Conservation (phyloP, 2,113 vertebrate genomes). For the Micronisus gabar region DNA sequence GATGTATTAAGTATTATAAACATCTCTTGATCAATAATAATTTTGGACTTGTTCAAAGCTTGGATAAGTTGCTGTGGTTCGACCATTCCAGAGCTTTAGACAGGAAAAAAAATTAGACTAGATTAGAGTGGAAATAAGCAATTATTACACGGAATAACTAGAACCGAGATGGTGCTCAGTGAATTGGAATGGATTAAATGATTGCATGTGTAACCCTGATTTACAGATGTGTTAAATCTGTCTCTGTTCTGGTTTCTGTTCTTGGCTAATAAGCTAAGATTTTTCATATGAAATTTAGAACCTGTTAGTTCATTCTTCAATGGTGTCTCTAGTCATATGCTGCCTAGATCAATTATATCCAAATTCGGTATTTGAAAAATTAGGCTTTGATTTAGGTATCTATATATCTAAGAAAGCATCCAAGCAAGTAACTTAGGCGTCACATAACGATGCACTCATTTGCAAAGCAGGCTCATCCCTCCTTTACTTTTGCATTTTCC, state of each 20-base stretch:
- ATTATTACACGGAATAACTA: neutral
- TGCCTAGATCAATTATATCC: neutral
- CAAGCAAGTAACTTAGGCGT: neutral
- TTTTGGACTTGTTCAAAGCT: neutral
- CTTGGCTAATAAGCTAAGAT: neutral
- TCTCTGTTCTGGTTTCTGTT: neutral
- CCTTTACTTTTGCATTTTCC: neutral
- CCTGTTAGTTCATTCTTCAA: neutral
- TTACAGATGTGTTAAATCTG: neutral
- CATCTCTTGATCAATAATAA: neutral
- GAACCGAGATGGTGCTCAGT: neutral
- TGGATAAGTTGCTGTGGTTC: neutral
- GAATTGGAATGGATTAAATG: neutral
- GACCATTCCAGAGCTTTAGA: neutral
- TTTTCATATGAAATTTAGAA: neutral
- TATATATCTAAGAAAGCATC: neutral
- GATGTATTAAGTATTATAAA: neutral
- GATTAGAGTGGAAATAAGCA: neutral
- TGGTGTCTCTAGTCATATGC: neutral
- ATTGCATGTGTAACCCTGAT: neutral
- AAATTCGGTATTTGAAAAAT: neutral
- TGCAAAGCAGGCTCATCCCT: neutral
- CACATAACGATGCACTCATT: neutral
- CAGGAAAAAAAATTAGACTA: neutral
- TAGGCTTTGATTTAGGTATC: neutral